Evolutionary conservation across 35 echinoderm and acorn worm species (phyloP), one percentile per base, ranked within the genome.

Genomic region (Acanthaster planci): DNA sequence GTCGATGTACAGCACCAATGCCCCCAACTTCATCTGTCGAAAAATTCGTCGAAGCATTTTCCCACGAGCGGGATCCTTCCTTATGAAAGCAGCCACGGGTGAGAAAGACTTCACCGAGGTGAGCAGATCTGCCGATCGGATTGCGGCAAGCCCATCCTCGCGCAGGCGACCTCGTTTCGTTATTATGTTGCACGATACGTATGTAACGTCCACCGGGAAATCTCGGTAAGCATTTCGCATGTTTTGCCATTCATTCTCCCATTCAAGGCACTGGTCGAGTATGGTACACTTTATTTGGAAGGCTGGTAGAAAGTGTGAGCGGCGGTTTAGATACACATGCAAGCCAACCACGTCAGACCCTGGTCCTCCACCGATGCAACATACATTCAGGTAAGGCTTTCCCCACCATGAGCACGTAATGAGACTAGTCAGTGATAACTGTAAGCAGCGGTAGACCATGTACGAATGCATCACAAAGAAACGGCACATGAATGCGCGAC

Each of bases 1-100:
- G 64, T 72, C 64, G 64, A 72, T 72, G 42, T 47, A 47, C 42
- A 47, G 42, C 42, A 47, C 42, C 42, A 72, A 10, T 27, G 64
- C 64, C 2, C 29, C 64, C 14, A 6, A 14, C 23, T 72, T 72
- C 64, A 72, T 72, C 34, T 72, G 21, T 31, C 23, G 64, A 8
- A 72, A 72, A 10, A 72, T 29, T 8, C 30, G 64, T 34, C 23
- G 26, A 10, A 26, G 26, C 64, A 27, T 19, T 21, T 26, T 34
- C 34, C 60, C 27, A 27, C 8, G 23, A 12, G 42, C 12, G 42
- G 42, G 42, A 26, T 68, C 60, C 34, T 4, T 1, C 23, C 60
- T 68, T 15, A 68, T 68, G 60, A 68, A 68, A 26, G 60, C 60
- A 31, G 60, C 23, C 23, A 68, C 34, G 60, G 60, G 23, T 27